A percentile compares a stretch with the other conserved stretches of the same genome.
These are phyloP conservation scores for Globodera rostochiensis DNA, from an alignment of 1,140 invertebrate genomes.

Conservation along the genomic window DNA sequence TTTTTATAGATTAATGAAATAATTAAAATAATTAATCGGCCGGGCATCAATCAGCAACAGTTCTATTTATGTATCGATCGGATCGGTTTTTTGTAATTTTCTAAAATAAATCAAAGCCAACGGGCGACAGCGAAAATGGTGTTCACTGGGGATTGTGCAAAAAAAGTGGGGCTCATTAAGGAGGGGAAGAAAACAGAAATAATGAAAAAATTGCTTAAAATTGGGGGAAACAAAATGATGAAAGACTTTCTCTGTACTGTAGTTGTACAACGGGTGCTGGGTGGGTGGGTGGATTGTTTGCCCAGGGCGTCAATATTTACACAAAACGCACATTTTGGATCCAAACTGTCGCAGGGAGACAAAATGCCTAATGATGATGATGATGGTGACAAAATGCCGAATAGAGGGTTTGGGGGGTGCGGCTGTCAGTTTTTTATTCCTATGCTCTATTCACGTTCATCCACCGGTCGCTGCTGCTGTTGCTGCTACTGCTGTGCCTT, in stretches of 20 bases:
- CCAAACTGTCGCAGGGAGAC: neutral
- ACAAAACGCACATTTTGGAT: neutral
- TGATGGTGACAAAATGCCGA: neutral
- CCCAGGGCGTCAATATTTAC: neutral
- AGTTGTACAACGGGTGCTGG: neutral
- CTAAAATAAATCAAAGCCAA: neutral
- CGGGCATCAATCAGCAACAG: too few relatives aligned
- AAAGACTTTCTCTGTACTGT: slow-evolving; percentile 1
- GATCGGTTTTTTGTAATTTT: neutral
- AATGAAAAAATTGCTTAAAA: neutral
- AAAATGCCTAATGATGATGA: neutral
- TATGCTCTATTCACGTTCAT: too few relatives aligned
- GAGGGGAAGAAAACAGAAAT: too few relatives aligned
- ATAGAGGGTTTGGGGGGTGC: neutral
- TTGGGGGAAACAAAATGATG: neutral
- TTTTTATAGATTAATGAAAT: too few relatives aligned
- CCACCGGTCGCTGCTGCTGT: neutral
- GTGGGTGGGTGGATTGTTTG: neutral
- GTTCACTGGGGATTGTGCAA: neutral
- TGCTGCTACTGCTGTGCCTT: neutral
- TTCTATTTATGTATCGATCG: too few relatives aligned
- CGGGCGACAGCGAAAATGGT: neutral
- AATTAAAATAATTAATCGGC: too few relatives aligned
- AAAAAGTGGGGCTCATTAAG: too few relatives aligned
- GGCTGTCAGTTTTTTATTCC: too few relatives aligned